Evolutionary conservation across 1,140 invertebrate species (phyloP).

Genomic region (roundworm (Caenorhabditis elegans)): DNA sequence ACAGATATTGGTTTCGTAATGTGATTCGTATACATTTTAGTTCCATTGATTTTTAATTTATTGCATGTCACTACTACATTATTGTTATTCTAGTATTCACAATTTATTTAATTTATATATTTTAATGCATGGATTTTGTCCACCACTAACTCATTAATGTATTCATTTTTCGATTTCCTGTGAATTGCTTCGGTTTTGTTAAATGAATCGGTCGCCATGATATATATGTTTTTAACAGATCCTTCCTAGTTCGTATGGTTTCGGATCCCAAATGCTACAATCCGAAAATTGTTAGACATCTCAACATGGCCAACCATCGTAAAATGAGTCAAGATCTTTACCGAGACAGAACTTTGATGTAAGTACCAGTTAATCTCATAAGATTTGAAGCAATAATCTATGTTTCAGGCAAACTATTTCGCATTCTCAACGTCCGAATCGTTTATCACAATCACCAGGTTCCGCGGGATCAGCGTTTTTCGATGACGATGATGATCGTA

Average conservation of each 20-base stretch:
- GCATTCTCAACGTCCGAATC: constrained; percentile 20
- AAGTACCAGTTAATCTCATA: background rate
- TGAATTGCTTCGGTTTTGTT: background rate
- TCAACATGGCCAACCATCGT: constrained; percentile 66
- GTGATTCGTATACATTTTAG: background rate
- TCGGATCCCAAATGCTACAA: constrained; percentile 66
- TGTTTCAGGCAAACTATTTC: constrained; percentile 30
- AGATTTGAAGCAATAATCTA: background rate
- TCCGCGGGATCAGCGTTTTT: constrained; percentile 5
- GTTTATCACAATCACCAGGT: constrained; percentile 17
- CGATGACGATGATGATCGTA: constrained; percentile 37
- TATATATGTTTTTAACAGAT: constrained; percentile 42
- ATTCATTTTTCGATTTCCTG: background rate
- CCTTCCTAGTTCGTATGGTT: constrained; percentile 65
- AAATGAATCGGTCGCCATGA: background rate
- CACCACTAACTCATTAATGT: background rate
- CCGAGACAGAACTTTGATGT: constrained; percentile 61
- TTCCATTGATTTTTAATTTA: background rate
- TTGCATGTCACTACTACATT: background rate
- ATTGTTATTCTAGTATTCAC: background rate
- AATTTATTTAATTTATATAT: background rate
- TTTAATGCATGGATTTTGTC: background rate
- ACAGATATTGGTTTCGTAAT: background rate
- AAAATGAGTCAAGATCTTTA: constrained; percentile 65
- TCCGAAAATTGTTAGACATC: constrained; percentile 65